Evolutionary conservation across 2,888 invertebrate species (phyloP).

Genomic region (Atethmia centrago): DNA sequence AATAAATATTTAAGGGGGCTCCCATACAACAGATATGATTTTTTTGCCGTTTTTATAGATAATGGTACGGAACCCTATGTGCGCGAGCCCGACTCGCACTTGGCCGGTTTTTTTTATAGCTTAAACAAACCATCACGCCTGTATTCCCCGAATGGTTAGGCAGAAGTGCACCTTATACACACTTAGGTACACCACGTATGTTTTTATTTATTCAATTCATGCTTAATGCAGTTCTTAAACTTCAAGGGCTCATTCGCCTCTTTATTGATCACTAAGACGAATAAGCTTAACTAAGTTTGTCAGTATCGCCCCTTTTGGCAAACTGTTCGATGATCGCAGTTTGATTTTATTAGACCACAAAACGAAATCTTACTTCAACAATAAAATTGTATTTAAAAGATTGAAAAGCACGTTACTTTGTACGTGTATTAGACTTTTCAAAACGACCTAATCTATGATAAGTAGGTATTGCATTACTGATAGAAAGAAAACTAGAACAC

Average conservation of each 20-base stretch:
- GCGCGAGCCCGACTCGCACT: no score
- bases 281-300: neutral
- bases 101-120: no score
- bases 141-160: no score
- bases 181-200: no score
- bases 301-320: neutral
- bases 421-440: neutral
- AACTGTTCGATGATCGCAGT: neutral
- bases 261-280: neutral
- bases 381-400: neutral
- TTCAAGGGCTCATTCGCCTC: neutral
- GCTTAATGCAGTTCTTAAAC: neutral
- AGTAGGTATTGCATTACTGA: constrained; percentile 32
- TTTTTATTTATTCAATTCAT: no score
- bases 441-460: constrained; percentile 19
- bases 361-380: no score
- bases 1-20: neutral
- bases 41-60: no score
- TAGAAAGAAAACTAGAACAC: no score
- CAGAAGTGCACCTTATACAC: no score
- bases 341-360: neutral
- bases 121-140: no score
- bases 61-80: no score
- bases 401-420: neutral
- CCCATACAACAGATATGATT: neutral